Evolutionary conservation across 23 tunicate genomes (phyloP), one percentile per base, ranked within the genome.

Genomic region (Styela clava): DNA sequence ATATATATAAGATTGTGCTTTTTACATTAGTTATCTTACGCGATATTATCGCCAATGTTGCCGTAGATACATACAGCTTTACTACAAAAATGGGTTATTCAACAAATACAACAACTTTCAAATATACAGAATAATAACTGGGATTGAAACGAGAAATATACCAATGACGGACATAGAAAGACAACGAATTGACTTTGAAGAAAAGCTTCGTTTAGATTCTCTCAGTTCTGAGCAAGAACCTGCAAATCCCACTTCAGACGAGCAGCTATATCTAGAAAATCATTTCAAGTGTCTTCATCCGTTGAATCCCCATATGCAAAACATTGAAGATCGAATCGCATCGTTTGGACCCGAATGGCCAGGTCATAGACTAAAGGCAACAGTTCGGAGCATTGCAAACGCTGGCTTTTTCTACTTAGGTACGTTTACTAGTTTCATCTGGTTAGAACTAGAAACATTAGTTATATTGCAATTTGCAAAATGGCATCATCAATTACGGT

Each of bases 391-490:
- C 36, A 88, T 88, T 16, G 84, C 87, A 9, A 69, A 63, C 33
- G 92, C 92, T 0, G 92, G 92, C 23, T 88, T 88, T 61, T 88
- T 88, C 79, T 88, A 65, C 34, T 64, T 88, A 31, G 92, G 92
- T 63, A 52, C 22, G n/a, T n/a, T n/a, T n/a, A n/a, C n/a, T n/a
- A n/a, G n/a, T n/a, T n/a, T n/a, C n/a, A n/a, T n/a, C n/a, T n/a
- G n/a, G n/a, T n/a, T n/a, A n/a, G n/a, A n/a, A n/a, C n/a, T n/a
- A n/a, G n/a, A n/a, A n/a, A n/a, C n/a, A n/a, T n/a, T n/a, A n/a
- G n/a, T n/a, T n/a, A n/a, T n/a, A n/a, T n/a, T n/a, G n/a, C n/a
- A n/a, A n/a, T n/a, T n/a, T n/a, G n/a, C n/a, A n/a, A n/a, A n/a
- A n/a, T n/a, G n/a, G n/a, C n/a, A n/a, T n/a, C n/a, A n/a, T n/a